Conservation (phyloP, 2,888 invertebrate genomes). For the Rhagium mordax region DNA sequence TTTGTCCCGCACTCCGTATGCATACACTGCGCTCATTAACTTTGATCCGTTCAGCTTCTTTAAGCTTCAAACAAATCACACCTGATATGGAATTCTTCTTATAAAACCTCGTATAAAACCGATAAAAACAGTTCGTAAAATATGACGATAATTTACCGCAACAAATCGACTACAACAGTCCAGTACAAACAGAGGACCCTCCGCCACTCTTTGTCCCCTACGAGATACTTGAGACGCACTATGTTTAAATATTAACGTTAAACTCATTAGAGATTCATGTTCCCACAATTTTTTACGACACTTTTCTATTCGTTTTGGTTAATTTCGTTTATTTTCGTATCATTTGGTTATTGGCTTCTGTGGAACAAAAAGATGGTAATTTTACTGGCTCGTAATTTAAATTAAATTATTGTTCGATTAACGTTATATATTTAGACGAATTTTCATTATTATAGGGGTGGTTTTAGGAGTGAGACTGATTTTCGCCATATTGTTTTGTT, state of each 20-base stretch:
- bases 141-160: constrained; percentile 58
- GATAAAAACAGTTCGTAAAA: constrained; percentile 52
- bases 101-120: too few species aligned
- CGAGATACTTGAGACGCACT: constrained; percentile 12
- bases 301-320: constrained; percentile 60
- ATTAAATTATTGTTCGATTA: too few species aligned
- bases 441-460: too few species aligned
- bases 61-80: too few species aligned
- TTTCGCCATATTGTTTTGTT: too few species aligned
- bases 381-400: too few species aligned
- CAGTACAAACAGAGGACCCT: neutral
- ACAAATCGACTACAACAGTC: constrained; percentile 52
- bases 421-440: too few species aligned
- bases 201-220: neutral
- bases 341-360: neutral
- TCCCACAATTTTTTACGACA: constrained; percentile 53
- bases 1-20: too few species aligned
- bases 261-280: constrained; percentile 43
- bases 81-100: constrained; percentile 50
- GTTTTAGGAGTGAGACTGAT: too few species aligned
- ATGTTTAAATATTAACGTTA: constrained; percentile 37
- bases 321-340: constrained; percentile 53
- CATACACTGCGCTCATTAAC: neutral
- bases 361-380: too few species aligned
- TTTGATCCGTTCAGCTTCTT: constrained; percentile 1